Conservation (phyloP, 2,888 invertebrate genomes). For the Merodon equestris region DNA sequence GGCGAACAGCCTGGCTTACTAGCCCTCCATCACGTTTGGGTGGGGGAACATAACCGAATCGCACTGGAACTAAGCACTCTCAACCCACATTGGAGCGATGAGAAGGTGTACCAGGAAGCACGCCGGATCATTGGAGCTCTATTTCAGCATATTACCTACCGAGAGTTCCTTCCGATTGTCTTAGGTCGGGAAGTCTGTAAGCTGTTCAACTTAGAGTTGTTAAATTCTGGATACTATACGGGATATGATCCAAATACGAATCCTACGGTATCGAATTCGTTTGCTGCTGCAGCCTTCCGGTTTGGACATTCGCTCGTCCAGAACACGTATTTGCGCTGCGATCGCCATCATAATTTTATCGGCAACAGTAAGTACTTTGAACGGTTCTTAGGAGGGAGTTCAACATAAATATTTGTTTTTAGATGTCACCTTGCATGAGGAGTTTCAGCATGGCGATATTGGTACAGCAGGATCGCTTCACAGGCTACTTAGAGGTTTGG, state of each 20-base stretch:
- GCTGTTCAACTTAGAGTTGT: constrained; percentile 86
- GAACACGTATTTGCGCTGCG: constrained; percentile 86
- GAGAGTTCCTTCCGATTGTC: constrained; percentile 90
- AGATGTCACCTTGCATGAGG: constrained; percentile 91
- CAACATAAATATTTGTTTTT: constrained; percentile 55
- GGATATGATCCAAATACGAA: constrained; percentile 86
- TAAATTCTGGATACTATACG: constrained; percentile 84
- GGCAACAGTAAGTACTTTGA: constrained; percentile 83
- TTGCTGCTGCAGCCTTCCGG: constrained; percentile 90
- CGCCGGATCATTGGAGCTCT: constrained; percentile 89
- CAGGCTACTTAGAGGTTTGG: constrained; percentile 87
- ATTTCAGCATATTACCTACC: constrained; percentile 90
- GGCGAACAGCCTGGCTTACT: constrained; percentile 87
- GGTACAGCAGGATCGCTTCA: constrained; percentile 90
- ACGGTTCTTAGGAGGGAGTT: background rate
- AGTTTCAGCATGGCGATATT: constrained; percentile 86
- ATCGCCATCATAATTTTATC: constrained; percentile 84
- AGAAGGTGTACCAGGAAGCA: constrained; percentile 91
- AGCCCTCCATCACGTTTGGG: constrained; percentile 79
- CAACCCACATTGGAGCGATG: constrained; percentile 94
- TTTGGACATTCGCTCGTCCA: constrained; percentile 94
- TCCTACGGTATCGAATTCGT: constrained; percentile 88
- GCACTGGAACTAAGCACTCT: constrained; percentile 85
- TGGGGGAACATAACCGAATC: constrained; percentile 82
- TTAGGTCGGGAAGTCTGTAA: constrained; percentile 87